A percentile compares a stretch with the other conserved stretches of the same genome.
Evolutionary conservation across 2,888 invertebrate species (phyloP).

Genomic region (Elegia similella): DNA sequence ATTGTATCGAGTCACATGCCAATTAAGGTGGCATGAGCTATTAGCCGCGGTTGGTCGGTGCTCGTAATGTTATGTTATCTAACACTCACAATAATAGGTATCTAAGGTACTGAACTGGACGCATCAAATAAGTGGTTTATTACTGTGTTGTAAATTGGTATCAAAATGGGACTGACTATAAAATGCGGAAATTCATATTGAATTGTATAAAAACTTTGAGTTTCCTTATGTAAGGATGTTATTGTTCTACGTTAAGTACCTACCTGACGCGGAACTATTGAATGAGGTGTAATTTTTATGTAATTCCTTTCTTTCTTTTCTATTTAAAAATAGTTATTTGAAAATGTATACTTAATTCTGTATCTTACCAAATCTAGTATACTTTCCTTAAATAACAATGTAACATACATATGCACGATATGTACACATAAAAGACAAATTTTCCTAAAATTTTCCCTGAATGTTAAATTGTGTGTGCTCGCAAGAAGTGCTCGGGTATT

Average conservation of each 20-base stretch:
- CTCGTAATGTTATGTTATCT: slow-evolving; percentile 43
- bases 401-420: no score
- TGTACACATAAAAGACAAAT: no score
- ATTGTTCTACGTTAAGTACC: neutral
- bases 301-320: no score
- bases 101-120: slow-evolving; percentile 31
- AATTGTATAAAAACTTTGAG: neutral
- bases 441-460: no score
- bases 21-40: slow-evolving; percentile 27
- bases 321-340: no score
- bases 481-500: no score
- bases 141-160: neutral
- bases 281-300: no score
- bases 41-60: slow-evolving; percentile 50
- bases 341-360: no score
- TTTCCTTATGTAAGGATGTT: neutral
- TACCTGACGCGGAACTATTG: no score
- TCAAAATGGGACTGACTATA: neutral
- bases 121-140: neutral
- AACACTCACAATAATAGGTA: slow-evolving; percentile 22
- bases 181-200: neutral
- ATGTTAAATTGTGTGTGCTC: no score
- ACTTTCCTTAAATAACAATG: no score
- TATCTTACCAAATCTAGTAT: no score
- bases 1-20: slow-evolving; percentile 14